phyloP scores from a whole-genome alignment of 2,113 vertebrate genomes.

The Anhinga anhinga region DNA sequence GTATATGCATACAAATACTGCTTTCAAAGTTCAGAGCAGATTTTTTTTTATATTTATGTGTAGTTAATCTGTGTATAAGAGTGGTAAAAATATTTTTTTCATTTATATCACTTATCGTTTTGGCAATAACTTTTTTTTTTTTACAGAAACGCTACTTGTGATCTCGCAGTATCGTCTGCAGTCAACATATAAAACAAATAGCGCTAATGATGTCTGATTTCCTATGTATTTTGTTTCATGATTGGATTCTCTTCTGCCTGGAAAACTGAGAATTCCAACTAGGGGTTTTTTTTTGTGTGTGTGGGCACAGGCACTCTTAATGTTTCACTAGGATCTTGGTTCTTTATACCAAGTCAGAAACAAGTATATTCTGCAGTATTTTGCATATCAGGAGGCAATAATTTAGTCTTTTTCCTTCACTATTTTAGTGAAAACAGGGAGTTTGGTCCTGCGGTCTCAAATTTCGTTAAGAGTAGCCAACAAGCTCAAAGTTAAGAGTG shows the following conservation, averaged over 20 bases:
- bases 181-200: background rate
- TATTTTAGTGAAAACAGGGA: background rate
- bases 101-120: background rate
- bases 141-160: background rate
- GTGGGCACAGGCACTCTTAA: background rate
- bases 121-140: background rate
- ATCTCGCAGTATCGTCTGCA: background rate
- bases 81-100: background rate
- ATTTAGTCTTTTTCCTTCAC: background rate
- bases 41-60: background rate
- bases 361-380: background rate
- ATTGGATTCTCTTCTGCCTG: background rate
- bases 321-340: background rate
- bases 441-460: background rate
- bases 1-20: background rate
- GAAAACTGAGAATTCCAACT: background rate
- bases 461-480: background rate
- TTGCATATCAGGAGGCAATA: background rate
- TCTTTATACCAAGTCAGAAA: background rate
- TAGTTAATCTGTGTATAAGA: background rate
- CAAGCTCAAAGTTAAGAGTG: background rate
- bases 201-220: background rate
- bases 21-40: background rate
- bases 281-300: background rate
- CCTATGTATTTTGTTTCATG: background rate